phyloP scores from a whole-genome alignment of 1,140 invertebrate species.

The Rhynchophorus ferrugineus region DNA sequence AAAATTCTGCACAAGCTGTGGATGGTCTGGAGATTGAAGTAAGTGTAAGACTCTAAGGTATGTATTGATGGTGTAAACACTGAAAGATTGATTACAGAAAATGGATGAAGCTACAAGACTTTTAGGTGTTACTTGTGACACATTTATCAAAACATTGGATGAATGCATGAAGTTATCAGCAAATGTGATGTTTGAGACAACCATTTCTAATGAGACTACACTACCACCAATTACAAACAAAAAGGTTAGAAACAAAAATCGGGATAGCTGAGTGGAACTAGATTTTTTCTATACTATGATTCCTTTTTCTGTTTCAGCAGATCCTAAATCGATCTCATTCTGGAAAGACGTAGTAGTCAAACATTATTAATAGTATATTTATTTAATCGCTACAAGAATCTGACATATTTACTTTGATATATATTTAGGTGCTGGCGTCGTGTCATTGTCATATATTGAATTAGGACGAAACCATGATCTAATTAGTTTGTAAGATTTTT shows the following conservation, averaged over 20 bases:
- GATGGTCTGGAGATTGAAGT: slow-evolving; percentile 35
- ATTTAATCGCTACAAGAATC: too few relatives aligned
- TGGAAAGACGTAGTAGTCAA: slow-evolving; percentile 5
- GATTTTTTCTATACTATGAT: neutral
- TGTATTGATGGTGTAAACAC: too few relatives aligned
- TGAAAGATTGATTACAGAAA: slow-evolving; percentile 51
- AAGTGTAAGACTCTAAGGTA: slow-evolving; percentile 1
- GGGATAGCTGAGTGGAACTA: too few relatives aligned
- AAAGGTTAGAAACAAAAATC: too few relatives aligned
- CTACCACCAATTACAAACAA: slow-evolving; percentile 26
- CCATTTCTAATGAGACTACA: slow-evolving; percentile 37
- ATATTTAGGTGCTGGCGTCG: too few relatives aligned
- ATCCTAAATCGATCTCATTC: slow-evolving; percentile 20
- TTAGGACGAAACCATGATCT: too few relatives aligned
- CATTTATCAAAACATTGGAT: slow-evolving; percentile 73
- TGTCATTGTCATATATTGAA: too few relatives aligned
- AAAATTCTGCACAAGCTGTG: slow-evolving; percentile 54
- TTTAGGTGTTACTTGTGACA: slow-evolving; percentile 72
- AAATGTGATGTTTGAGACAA: slow-evolving; percentile 44
- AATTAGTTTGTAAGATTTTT: too few relatives aligned
- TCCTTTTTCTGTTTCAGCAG: slow-evolving; percentile 8
- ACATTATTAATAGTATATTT: too few relatives aligned
- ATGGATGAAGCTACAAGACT: slow-evolving; percentile 67
- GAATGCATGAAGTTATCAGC: slow-evolving; percentile 67
- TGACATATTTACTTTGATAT: too few relatives aligned